Evolutionary conservation across 2,888 invertebrate species (phyloP).

Genomic region (Anthrax anthrax): DNA sequence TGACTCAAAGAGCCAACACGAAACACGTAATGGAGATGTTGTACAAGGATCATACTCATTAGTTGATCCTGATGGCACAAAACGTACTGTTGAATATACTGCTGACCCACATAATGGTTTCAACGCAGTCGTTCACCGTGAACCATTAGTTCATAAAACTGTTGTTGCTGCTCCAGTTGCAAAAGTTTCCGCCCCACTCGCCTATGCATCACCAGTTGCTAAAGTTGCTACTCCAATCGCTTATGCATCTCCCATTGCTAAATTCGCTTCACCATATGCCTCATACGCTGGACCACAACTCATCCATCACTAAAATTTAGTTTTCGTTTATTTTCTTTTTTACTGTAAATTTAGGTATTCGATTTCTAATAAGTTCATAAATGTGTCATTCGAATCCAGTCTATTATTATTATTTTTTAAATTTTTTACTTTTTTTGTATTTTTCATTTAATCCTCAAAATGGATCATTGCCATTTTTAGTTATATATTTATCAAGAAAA

Average conservation of each 20-base stretch:
- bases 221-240: neutral
- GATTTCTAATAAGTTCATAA: no score
- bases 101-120: constrained; percentile 34
- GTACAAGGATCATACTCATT: constrained; percentile 36
- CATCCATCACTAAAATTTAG: neutral
- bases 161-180: constrained; percentile 11
- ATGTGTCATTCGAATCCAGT: no score
- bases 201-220: neutral
- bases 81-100: constrained; percentile 40
- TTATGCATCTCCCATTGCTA: constrained; percentile 2
- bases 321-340: no score
- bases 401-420: no score
- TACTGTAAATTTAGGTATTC: no score
- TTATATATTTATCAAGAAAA: no score
- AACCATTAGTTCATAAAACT: constrained; percentile 26
- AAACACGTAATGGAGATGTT: constrained; percentile 41
- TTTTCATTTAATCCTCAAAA: no score
- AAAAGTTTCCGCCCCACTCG: constrained; percentile 9
- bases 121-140: constrained; percentile 32
- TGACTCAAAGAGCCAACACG: constrained; percentile 36
- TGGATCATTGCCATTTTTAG: no score
- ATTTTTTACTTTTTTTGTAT: no score
- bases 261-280: constrained; percentile 12
- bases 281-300: constrained; percentile 10
- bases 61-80: constrained; percentile 39